Conservation (phyloP, 2,113 vertebrate genomes). For the Microcebus griseorufus region DNA sequence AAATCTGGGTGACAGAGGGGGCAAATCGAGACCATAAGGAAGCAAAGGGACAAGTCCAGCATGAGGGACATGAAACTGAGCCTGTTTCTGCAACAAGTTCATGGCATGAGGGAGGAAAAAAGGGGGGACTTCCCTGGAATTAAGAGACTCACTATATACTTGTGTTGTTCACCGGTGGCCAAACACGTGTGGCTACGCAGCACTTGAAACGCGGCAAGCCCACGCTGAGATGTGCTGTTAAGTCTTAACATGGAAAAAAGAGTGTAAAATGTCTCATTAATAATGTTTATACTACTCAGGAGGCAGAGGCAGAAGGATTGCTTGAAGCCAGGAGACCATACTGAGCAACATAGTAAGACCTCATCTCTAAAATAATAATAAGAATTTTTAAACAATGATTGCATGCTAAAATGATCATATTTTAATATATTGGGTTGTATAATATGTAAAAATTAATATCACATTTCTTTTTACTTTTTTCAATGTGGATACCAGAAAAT, state of each 20-base stretch:
- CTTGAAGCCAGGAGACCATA: too few species aligned
- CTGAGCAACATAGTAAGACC: too few species aligned
- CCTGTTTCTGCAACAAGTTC: neutral
- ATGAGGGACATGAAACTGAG: neutral
- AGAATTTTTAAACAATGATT: too few species aligned
- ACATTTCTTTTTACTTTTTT: too few species aligned
- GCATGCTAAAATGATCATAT: too few species aligned
- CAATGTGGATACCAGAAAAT: too few species aligned
- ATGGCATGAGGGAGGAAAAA: neutral
- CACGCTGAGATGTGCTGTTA: neutral
- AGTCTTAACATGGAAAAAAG: neutral
- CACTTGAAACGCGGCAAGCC: neutral
- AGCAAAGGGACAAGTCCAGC: neutral
- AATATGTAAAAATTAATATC: too few species aligned
- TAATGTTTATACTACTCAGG: too few species aligned
- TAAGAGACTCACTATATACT: neutral
- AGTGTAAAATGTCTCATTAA: too few species aligned
- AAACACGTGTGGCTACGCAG: neutral
- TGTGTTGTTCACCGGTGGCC: neutral
- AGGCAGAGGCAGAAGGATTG: too few species aligned
- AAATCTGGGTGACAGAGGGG: neutral
- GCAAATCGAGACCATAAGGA: neutral
- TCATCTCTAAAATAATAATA: too few species aligned
- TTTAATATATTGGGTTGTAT: too few species aligned
- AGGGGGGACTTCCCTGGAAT: neutral